These are phyloP conservation scores for Orbicella faveolata DNA, from an alignment of 64 coral and sea anemone species.

Conservation along the genomic window DNA sequence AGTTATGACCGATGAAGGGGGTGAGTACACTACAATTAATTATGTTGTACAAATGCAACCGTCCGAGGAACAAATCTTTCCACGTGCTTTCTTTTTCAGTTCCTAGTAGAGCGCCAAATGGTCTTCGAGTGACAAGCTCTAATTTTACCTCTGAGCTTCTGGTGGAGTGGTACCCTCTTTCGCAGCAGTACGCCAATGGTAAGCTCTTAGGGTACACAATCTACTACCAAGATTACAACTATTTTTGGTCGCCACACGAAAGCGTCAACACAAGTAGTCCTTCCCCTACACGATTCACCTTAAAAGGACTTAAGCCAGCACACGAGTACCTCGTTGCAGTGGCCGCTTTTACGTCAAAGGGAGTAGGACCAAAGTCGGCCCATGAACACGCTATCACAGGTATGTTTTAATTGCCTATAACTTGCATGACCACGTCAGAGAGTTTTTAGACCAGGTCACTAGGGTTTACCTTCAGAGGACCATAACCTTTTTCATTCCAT, in stretches of 20 bases:
- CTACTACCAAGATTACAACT: background rate
- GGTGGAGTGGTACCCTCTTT: background rate
- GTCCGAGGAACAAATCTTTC: background rate
- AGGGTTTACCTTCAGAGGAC: too few relatives aligned
- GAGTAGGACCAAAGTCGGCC: background rate
- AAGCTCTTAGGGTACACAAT: background rate
- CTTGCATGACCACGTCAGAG: too few relatives aligned
- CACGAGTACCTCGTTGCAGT: background rate
- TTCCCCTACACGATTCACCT: background rate
- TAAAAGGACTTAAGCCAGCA: background rate
- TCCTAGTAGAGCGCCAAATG: background rate
- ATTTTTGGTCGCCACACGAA: background rate
- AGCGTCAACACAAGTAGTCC: background rate
- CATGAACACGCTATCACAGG: background rate
- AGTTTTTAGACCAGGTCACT: too few relatives aligned
- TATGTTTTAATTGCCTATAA: background rate
- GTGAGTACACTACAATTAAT: background rate
- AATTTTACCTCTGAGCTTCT: background rate
- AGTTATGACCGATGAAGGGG: background rate
- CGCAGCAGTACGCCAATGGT: background rate
- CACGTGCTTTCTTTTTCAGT: background rate
- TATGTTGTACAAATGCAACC: background rate
- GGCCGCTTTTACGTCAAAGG: constrained; percentile 3
- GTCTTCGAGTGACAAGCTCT: background rate
- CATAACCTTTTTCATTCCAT: too few relatives aligned